Conservation (phyloP, 1,140 invertebrate genomes). For the Batillaria attramentaria region DNA sequence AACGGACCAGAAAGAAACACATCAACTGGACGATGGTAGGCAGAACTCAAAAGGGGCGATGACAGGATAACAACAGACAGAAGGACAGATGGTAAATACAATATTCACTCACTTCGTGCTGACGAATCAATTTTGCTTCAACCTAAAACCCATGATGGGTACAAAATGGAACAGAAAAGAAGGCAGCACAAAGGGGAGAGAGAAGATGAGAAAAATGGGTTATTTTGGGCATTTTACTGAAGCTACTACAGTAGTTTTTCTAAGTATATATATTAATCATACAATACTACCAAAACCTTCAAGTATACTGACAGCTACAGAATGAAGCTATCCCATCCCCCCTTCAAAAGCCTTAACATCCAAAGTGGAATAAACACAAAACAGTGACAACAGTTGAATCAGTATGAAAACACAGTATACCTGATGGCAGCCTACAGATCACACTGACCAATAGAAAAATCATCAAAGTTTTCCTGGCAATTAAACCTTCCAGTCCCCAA, state of each 20-base stretch:
- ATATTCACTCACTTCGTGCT: constrained; percentile 33
- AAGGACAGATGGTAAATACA: not conserved
- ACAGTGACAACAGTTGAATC: not conserved
- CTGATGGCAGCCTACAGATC: not conserved
- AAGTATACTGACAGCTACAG: not conserved
- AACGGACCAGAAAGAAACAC: not conserved
- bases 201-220: not conserved
- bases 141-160: constrained; percentile 21
- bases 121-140: constrained; percentile 38
- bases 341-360: not conserved
- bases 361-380: not conserved
- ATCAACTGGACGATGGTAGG: not conserved
- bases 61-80: not conserved
- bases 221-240: too few species aligned
- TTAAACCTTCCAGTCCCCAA: too few species aligned
- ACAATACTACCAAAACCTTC: not conserved
- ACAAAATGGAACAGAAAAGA: not conserved
- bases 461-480: too few species aligned
- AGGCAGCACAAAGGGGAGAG: not conserved
- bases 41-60: not conserved
- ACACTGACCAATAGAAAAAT: not conserved
- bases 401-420: not conserved
- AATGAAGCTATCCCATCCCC: not conserved
- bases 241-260: too few species aligned
- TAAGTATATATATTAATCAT: not conserved